Evolutionary conservation across 2,888 invertebrate genomes (phyloP).

Genomic region (Dexiosoma caninum): DNA sequence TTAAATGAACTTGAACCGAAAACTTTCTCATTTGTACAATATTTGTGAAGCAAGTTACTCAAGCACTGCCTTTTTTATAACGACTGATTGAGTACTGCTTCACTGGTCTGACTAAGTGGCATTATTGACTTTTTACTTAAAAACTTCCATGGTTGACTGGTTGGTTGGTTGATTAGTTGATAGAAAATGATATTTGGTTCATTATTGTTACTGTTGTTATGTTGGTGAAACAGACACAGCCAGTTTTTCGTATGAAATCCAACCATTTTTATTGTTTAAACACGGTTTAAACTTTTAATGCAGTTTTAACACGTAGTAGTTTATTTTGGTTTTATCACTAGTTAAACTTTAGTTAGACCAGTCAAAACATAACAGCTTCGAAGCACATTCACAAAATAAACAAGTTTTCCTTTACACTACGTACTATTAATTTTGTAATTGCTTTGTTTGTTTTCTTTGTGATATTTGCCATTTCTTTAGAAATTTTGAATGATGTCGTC

Average conservation of each 20-base stretch:
- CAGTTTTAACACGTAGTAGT: no score
- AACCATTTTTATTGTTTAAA: slow-evolving; percentile 52
- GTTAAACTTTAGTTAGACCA: no score
- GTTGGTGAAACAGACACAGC: slow-evolving; percentile 13
- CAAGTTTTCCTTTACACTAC: no score
- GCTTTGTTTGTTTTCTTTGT: no score
- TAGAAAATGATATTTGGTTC: slow-evolving; percentile 19
- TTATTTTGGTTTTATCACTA: no score
- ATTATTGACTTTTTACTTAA: slow-evolving; percentile 33
- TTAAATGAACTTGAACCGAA: not conserved
- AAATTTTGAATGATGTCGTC: no score
- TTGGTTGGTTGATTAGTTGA: slow-evolving; percentile 21
- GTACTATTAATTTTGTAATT: no score
- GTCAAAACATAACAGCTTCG: no score
- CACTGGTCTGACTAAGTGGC: slow-evolving; percentile 24
- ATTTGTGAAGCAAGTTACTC: not conserved
- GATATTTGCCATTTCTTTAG: no score
- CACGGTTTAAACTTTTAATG: no score
- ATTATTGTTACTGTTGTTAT: not conserved
- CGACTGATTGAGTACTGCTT: slow-evolving; percentile 18
- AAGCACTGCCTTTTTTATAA: not conserved
- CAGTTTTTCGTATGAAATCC: slow-evolving; percentile 45
- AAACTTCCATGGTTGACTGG: slow-evolving; percentile 34
- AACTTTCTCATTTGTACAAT: no score
- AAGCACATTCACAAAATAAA: no score